A percentile compares a stretch with the other conserved stretches of the same genome.
phyloP scores from a whole-genome alignment of 2,888 invertebrate species.

The Plutella xylostella region DNA sequence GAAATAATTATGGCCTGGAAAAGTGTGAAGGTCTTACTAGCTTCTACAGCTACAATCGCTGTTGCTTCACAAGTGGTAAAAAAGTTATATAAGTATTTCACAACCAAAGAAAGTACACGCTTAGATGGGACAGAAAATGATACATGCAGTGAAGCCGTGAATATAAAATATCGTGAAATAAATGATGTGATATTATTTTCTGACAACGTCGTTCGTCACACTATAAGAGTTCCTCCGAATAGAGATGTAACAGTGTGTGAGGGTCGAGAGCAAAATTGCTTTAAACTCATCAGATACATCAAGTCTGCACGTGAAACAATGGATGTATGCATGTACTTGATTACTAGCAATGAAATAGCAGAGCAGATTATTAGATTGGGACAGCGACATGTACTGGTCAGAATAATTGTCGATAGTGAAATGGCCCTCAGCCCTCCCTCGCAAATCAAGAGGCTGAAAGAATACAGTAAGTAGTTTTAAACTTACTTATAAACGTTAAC shows the following conservation, averaged over 20 bases:
- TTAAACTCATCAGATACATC: slow-evolving; percentile 57
- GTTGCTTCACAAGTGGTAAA: slow-evolving; percentile 53
- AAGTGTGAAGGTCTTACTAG: slow-evolving; percentile 49
- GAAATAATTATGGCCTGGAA: slow-evolving; percentile 60
- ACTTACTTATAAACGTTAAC: no score
- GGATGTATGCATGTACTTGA: slow-evolving; percentile 63
- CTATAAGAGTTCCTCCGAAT: slow-evolving; percentile 44
- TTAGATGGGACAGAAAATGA: slow-evolving; percentile 31
- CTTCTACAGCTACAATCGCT: slow-evolving; percentile 50
- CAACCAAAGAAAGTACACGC: slow-evolving; percentile 24
- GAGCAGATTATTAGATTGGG: slow-evolving; percentile 59
- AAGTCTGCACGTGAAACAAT: slow-evolving; percentile 60
- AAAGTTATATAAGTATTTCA: slow-evolving; percentile 44
- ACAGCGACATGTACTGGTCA: slow-evolving; percentile 55
- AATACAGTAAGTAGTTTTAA: slow-evolving; percentile 60
- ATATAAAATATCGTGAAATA: slow-evolving; percentile 49
- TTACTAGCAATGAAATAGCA: slow-evolving; percentile 56
- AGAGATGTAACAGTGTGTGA: slow-evolving; percentile 49
- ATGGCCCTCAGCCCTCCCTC: slow-evolving; percentile 60
- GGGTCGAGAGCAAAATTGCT: slow-evolving; percentile 56
- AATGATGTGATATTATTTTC: slow-evolving; percentile 62
- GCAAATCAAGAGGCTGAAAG: slow-evolving; percentile 53
- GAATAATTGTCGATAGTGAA: slow-evolving; percentile 60
- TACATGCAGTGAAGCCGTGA: slow-evolving; percentile 37
- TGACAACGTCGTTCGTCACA: slow-evolving; percentile 48